phyloP scores from a whole-genome alignment of 2,113 vertebrate genomes.

The Sarotherodon lohbergeri region DNA sequence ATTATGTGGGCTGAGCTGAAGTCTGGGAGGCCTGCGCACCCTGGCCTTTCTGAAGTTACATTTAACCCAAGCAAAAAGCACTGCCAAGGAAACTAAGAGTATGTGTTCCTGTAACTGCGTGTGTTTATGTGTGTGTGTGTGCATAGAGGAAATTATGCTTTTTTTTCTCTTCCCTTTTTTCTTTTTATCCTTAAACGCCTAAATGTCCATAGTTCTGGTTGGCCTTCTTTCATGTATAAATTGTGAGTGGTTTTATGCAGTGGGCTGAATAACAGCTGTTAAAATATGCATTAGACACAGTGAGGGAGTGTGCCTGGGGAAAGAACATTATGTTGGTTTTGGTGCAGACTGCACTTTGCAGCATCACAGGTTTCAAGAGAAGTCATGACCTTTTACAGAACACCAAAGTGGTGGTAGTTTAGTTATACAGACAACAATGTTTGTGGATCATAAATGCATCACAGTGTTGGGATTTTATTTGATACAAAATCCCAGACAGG shows the following conservation, averaged over 20 bases:
- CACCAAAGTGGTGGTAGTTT: neutral
- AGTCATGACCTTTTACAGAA: neutral
- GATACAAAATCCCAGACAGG: neutral
- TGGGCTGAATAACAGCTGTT: neutral
- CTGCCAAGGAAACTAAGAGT: slow-evolving; percentile 3
- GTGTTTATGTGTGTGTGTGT: neutral
- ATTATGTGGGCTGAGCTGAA: slow-evolving; percentile 56
- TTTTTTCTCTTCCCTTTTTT: neutral
- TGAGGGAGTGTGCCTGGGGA: neutral
- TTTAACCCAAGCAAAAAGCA: slow-evolving; percentile 17
- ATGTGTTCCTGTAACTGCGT: neutral
- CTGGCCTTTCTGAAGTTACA: slow-evolving; percentile 49
- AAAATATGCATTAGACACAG: slow-evolving; percentile 1
- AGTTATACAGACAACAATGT: accelerated
- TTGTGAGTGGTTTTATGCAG: neutral
- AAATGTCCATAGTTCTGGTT: slow-evolving; percentile 3
- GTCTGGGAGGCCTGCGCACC: slow-evolving; percentile 24
- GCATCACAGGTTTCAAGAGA: neutral
- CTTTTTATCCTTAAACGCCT: neutral
- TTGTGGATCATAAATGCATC: neutral
- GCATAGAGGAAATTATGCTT: neutral
- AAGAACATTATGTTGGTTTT: neutral
- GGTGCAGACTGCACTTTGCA: neutral
- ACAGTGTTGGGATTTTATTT: neutral
- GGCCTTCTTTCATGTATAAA: neutral